Evolutionary conservation across 2,113 vertebrate genomes (phyloP), one percentile per base, ranked within the genome.

Genomic region (Mastomys natalensis): DNA sequence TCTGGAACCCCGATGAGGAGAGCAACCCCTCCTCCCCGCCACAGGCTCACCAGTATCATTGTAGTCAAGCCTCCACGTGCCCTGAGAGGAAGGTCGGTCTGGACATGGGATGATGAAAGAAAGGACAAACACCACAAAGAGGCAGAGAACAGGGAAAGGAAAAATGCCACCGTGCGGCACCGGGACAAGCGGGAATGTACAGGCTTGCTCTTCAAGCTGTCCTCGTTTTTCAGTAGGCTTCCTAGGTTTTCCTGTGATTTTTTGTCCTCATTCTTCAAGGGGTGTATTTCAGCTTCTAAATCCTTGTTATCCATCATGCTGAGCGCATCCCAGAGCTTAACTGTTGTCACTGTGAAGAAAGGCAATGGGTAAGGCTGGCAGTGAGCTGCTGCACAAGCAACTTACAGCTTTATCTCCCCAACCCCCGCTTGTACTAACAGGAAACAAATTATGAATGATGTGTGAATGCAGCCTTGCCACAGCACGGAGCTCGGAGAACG

Each of bases 31-130:
- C 3, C 51, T 51, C 10, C 51, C 53, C n/a, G n/a, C 24, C 16
- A 40, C 19, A 45, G 19, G 40, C 92, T 94, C 91, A 99, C 99
- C 99, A 96, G 99, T 98, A 0, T 96, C 37, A 6, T 97, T 77
- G 77, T 99, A 99, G 9, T 97, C 97, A 16, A 88, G 87, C 97
- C 98, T 98, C 99, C 99, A 99, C 0, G 95, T 97, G 11, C 86
- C 85, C 19, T 98, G 97, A 0, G 99, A 99, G 26, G 98, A 97
- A 0, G 99, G 99, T 87, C 99, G 98, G n/a, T 99, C 99, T 0
- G 99, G 99, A 97, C 99, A 99, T 0, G 99, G 99, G 95, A 99
- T 98, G 97, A 99, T 97, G 94, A 99, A 99, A 0, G 99, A 99
- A 98, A 99, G 99, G 90, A 99, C 99, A 85, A 99, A 99, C 43